These are phyloP conservation scores for Druceiella hillmani DNA, from an alignment of 2,888 invertebrate species.

Conservation along the genomic window DNA sequence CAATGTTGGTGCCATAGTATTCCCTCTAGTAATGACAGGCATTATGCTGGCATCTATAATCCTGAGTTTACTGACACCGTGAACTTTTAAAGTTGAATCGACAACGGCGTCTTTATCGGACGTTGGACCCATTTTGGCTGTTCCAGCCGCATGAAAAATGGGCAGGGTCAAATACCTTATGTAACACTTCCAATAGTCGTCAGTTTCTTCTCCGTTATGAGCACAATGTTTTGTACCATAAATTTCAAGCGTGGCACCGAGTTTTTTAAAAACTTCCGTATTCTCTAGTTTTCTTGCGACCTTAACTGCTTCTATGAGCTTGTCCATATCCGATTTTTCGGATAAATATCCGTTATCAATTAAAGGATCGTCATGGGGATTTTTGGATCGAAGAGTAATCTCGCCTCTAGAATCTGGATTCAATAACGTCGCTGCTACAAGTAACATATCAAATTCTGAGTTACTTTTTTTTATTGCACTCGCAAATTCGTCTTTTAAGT, in stretches of 20 bases:
- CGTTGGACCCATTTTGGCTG: conserved; percentile 60
- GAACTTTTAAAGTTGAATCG: conserved; percentile 42
- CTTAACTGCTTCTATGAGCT: conserved; percentile 37
- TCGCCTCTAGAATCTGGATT: conserved; percentile 52
- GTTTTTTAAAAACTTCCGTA: conserved; percentile 35
- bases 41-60: conserved; percentile 50
- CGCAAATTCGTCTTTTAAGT: conserved; percentile 30
- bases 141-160: conserved; percentile 64
- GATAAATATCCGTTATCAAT: conserved; percentile 58
- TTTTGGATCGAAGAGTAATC: conserved; percentile 43
- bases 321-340: conserved; percentile 47
- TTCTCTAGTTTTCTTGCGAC: conserved; percentile 33
- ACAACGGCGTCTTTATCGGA: conserved; percentile 46
- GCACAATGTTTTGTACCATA: conserved; percentile 34
- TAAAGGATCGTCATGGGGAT: conserved; percentile 50
- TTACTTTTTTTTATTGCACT: conserved; percentile 29
- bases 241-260: conserved; percentile 32
- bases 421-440: conserved; percentile 35
- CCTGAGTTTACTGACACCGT: conserved; percentile 48
- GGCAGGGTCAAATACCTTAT: conserved; percentile 48
- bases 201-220: conserved; percentile 29
- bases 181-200: conserved; percentile 54
- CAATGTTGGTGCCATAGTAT: conserved; percentile 52
- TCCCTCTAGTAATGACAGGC: conserved; percentile 49
- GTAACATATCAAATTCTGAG: conserved; percentile 31